Percentiles rank a stretch among this genome's conserved stretches.
These are phyloP conservation scores for Alethe castanea DNA, from an alignment of 2,113 vertebrate species.

Conservation along the genomic window DNA sequence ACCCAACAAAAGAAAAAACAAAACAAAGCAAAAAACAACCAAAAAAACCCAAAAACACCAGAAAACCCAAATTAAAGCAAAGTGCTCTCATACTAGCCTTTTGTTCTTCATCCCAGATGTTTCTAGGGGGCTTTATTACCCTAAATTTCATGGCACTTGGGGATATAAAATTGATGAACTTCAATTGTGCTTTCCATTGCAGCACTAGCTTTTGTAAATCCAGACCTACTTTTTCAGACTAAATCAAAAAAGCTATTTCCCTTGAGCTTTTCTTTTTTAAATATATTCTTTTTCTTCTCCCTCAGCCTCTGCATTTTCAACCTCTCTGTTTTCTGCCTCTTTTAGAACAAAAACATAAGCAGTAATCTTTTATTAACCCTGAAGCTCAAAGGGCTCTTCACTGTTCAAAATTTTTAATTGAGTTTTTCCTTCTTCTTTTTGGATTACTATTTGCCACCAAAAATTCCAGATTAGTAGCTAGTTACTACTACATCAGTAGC, in stretches of 20 bases:
- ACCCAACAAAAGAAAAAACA: background rate
- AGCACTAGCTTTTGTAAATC: background rate
- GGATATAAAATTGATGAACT: background rate
- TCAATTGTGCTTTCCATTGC: background rate
- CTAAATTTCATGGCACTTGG: background rate
- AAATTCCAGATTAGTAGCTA: background rate
- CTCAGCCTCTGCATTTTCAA: background rate
- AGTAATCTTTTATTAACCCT: background rate
- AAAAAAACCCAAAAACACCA: background rate
- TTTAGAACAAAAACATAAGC: background rate
- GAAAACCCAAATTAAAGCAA: background rate
- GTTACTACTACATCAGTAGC: background rate
- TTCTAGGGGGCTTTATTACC: background rate
- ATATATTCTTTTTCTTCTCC: background rate
- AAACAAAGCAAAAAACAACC: background rate
- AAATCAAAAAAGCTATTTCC: constrained; percentile 1
- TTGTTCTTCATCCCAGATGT: background rate
- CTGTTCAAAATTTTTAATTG: background rate
- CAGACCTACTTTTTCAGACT: background rate
- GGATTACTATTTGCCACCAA: background rate
- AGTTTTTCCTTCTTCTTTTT: background rate
- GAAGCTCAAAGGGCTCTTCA: background rate
- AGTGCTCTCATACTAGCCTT: background rate
- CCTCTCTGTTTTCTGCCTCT: background rate
- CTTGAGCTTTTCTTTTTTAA: background rate